Conservation (phyloP, 2,113 vertebrate genomes). For the Trichechus manatus region DNA sequence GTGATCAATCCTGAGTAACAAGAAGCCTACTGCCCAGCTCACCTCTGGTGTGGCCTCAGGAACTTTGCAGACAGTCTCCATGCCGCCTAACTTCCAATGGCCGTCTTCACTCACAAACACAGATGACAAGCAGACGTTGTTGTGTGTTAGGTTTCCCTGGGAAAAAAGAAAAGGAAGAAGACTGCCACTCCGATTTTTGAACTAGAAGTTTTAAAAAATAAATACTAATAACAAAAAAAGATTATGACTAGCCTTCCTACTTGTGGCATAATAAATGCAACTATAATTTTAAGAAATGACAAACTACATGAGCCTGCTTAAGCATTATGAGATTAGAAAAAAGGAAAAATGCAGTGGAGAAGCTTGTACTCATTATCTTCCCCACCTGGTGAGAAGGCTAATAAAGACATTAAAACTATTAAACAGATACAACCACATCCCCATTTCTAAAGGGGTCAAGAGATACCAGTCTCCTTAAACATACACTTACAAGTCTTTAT, state of each 20-base stretch:
- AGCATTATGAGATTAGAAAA: not conserved
- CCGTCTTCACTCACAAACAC: constrained; percentile 98
- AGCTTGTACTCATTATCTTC: not conserved
- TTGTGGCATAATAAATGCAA: not conserved
- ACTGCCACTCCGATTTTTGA: not conserved
- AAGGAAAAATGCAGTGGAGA: not conserved
- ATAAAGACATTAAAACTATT: not conserved
- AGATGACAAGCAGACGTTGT: constrained; percentile 96
- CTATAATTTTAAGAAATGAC: not conserved
- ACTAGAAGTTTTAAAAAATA: not conserved
- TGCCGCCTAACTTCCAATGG: constrained; percentile 98
- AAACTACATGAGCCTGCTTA: not conserved
- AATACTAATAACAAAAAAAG: not conserved
- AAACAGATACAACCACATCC: not conserved
- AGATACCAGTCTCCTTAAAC: not conserved
- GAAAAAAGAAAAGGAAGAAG: constrained; percentile 6
- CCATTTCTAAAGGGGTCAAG: not conserved
- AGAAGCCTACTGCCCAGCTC: not conserved
- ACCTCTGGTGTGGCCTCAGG: constrained; percentile 95
- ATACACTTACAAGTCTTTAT: not conserved
- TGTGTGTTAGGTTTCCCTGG: constrained; percentile 97
- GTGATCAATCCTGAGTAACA: rapidly evolving
- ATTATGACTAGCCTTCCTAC: not conserved
- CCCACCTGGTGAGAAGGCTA: not conserved
- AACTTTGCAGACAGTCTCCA: constrained; percentile 97